Conservation (phyloP, 2,113 vertebrate species). For the Lonchura striata region DNA sequence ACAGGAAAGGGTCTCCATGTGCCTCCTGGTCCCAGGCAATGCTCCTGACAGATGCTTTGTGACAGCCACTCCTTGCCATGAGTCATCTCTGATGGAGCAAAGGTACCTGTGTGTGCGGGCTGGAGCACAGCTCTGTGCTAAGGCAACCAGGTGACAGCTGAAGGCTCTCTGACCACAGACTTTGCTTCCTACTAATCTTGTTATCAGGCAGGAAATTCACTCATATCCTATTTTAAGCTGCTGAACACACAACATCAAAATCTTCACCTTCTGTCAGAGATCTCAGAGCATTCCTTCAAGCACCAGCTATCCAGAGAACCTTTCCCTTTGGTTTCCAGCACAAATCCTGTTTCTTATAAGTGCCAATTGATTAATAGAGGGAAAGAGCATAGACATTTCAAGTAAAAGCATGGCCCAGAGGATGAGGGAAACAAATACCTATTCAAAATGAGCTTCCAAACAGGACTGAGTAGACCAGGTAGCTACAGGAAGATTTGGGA, state of each 20-base stretch:
- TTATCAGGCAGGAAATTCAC: not conserved
- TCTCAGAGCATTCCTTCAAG: not conserved
- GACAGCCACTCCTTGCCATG: not conserved
- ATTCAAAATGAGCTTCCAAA: not conserved
- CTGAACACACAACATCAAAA: not conserved
- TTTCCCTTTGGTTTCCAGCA: not conserved
- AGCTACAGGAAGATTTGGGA: not conserved
- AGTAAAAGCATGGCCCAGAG: not conserved
- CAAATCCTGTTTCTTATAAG: not conserved
- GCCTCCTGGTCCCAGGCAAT: fast-evolving
- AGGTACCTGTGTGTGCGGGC: not conserved
- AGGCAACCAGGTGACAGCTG: not conserved
- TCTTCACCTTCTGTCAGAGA: not conserved
- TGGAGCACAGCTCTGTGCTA: not conserved
- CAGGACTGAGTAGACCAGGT: not conserved
- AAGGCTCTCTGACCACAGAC: not conserved
- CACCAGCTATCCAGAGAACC: not conserved
- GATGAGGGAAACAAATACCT: not conserved
- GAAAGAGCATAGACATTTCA: not conserved
- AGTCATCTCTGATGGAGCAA: fast-evolving
- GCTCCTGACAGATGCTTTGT: not conserved
- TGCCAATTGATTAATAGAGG: not conserved
- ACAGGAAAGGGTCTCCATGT: not conserved
- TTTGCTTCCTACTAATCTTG: not conserved
- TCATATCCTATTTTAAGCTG: not conserved